phyloP scores from a whole-genome alignment of 1,140 invertebrate genomes.

The Saccostrea echinata region DNA sequence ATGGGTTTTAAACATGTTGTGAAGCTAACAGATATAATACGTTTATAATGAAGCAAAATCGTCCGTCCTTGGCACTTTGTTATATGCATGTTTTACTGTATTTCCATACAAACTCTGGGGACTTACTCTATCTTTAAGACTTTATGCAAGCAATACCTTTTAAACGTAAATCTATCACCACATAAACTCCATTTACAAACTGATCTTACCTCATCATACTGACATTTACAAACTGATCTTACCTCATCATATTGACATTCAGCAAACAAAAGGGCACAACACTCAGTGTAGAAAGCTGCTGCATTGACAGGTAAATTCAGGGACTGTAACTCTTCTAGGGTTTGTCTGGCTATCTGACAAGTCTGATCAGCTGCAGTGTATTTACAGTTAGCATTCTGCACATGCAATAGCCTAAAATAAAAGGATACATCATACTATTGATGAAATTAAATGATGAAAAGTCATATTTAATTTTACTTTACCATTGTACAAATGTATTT shows the following conservation, averaged over 20 bases:
- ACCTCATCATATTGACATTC: conserved; percentile 91
- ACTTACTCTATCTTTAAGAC: too few species aligned
- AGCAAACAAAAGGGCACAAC: conserved; percentile 88
- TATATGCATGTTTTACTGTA: too few species aligned
- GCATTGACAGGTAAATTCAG: conserved; percentile 82
- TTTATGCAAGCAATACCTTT: too few species aligned
- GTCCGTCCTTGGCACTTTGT: too few species aligned
- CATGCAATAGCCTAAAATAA: conserved; percentile 87
- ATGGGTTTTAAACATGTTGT: too few species aligned
- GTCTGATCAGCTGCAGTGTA: conserved; percentile 87
- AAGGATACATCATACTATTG: conserved; percentile 45
- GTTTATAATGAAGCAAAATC: too few species aligned
- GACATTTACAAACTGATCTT: conserved; percentile 51
- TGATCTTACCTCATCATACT: conserved; percentile 86
- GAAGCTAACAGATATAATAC: too few species aligned
- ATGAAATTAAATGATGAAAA: neutral
- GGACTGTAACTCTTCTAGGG: conserved; percentile 81
- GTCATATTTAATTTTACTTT: too few species aligned
- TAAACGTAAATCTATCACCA: too few species aligned
- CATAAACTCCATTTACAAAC: neutral
- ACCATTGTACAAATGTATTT: too few species aligned
- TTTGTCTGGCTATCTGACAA: conserved; percentile 82
- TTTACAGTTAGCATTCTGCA: conserved; percentile 88
- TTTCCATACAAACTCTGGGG: too few species aligned
- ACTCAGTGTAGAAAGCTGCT: conserved; percentile 88